Percentiles rank a stretch among this genome's conserved stretches.
Conservation (phyloP, 2,113 vertebrate genomes). For the Leucosticte australis region DNA sequence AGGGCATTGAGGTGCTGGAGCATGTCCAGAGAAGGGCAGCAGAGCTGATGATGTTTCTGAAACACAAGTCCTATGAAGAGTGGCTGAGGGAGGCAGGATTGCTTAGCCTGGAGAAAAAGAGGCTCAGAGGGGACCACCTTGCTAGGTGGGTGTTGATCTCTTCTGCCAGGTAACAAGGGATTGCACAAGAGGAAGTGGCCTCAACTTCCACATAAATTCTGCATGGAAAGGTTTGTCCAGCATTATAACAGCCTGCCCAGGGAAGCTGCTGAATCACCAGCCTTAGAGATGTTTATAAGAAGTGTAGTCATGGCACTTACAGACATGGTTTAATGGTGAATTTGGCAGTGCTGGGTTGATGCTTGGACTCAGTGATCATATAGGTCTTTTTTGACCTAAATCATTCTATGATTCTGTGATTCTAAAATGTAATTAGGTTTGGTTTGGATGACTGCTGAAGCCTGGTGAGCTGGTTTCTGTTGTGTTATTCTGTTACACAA, state of each 20-base stretch:
- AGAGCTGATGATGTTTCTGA: background rate
- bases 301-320: background rate
- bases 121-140: background rate
- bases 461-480: background rate
- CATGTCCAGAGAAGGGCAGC: accelerated
- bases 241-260: background rate
- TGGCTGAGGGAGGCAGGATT: accelerated
- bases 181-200: background rate
- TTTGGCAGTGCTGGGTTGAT: background rate
- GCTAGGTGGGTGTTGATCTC: background rate
- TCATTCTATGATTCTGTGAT: background rate
- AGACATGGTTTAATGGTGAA: background rate
- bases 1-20: background rate
- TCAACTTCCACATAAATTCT: background rate
- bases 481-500: background rate
- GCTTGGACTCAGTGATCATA: background rate
- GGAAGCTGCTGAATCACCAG: background rate
- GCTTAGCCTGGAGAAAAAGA: background rate
- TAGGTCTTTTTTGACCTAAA: background rate
- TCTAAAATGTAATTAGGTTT: background rate
- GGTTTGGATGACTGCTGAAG: background rate
- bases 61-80: background rate
- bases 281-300: background rate
- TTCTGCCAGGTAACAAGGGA: background rate
- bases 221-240: background rate